A percentile compares a stretch with the other conserved stretches of the same genome.
Evolutionary conservation across 2,888 invertebrate genomes (phyloP).

Genomic region (Choristoneura rosaceana): DNA sequence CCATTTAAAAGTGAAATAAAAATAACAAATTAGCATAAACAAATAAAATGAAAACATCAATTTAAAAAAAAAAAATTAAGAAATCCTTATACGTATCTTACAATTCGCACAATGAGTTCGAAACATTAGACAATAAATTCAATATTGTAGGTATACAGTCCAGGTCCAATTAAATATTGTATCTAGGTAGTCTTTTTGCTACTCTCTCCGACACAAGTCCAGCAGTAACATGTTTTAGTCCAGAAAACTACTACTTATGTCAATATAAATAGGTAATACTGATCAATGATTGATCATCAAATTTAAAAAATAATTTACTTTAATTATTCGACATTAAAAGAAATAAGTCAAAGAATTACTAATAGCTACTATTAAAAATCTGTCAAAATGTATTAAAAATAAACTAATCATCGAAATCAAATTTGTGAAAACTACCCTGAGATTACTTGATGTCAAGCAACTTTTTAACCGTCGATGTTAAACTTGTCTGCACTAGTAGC

Average conservation of each 20-base stretch:
- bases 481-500: constrained; percentile 14
- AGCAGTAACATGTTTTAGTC: constrained; percentile 15
- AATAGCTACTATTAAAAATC: constrained; percentile 23
- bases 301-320: constrained; percentile 16
- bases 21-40: neutral
- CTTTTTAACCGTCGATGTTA: neutral
- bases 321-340: constrained; percentile 25
- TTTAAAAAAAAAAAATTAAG: neutral
- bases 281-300: constrained; percentile 47
- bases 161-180: neutral
- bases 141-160: neutral
- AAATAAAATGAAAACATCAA: neutral
- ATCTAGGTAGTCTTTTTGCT: constrained; percentile 66
- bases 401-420: neutral
- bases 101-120: neutral
- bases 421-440: neutral
- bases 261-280: constrained; percentile 60
- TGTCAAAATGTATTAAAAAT: constrained; percentile 7
- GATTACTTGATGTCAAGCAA: constrained; percentile 10
- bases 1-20: neutral
- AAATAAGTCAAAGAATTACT: constrained; percentile 19
- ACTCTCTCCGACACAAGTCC: constrained; percentile 66
- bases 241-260: constrained; percentile 18
- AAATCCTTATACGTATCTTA: neutral
- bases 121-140: neutral